These are phyloP conservation scores for Podocnemis expansa DNA, from an alignment of 2,113 vertebrate genomes.

Conservation along the genomic window DNA sequence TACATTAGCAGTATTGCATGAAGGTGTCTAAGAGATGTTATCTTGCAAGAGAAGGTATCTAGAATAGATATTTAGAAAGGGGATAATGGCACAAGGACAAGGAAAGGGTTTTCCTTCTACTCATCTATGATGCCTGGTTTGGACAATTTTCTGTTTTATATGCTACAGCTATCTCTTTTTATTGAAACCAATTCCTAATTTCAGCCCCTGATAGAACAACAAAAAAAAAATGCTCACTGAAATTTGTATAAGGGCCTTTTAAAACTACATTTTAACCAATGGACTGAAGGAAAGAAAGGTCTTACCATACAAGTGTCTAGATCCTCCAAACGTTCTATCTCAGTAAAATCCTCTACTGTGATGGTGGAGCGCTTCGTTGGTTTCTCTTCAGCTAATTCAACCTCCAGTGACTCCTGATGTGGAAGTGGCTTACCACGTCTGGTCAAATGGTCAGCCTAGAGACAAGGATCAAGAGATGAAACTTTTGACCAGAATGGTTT, in stretches of 20 bases:
- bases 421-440: constrained; percentile 84
- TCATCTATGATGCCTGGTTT: background rate
- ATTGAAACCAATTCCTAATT: background rate
- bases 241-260: background rate
- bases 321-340: constrained; percentile 92
- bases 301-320: constrained; percentile 96
- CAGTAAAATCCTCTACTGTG: constrained; percentile 83
- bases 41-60: background rate
- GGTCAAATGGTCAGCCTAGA: constrained; percentile 90
- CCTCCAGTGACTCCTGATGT: constrained; percentile 86
- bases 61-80: background rate
- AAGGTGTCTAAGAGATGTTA: background rate
- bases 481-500: background rate
- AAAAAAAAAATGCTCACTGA: background rate
- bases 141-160: background rate
- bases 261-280: fast-evolving
- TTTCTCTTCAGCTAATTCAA: constrained; percentile 87
- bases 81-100: background rate
- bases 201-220: background rate
- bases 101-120: background rate
- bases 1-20: background rate
- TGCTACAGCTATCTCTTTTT: background rate
- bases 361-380: constrained; percentile 81
- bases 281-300: background rate
- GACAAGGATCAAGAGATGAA: background rate